Evolutionary conservation across 1,140 invertebrate genomes (phyloP), one percentile per base, ranked within the genome.

Genomic region (Orchestia grillus): DNA sequence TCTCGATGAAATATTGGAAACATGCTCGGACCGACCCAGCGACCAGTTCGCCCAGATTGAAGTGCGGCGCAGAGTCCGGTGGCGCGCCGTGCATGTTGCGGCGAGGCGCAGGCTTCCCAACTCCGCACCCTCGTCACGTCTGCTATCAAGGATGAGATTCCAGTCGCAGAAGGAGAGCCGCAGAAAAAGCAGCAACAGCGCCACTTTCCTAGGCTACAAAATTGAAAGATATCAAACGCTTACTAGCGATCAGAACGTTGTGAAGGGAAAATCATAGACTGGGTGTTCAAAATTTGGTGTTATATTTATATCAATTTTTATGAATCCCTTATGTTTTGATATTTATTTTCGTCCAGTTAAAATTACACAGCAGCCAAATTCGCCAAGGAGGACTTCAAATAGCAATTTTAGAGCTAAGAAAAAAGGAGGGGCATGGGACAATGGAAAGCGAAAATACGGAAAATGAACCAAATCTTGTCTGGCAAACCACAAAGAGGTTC

Each of bases 71-170:
- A 36, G 62, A 77, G 15, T 77, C 62, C 11, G 62, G 62, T 28
- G 62, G 62, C 28, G 15, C 15, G 62, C 15, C 62, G 62, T 1
- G 62, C 62, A 77, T 77, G 28, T 77, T 77, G 62, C 62, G 62
- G 62, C 28, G 15, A 53, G 47, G 47, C 19, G 47, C 47, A 53
- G 36, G 62, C 28, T 28, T 77, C 15, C 62, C 62, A 77, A 77
- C 62, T 77, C 62, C 28, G 28, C 62, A 77, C 15, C 15, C 62
- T 36, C 62, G 62, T 77, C 62, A 77, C 62, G 62, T 77, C 62
- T 77, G 62, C 62, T 77, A 77, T 77, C 62, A 77, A 77, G 62
- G 62, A 77, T 77, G 62, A 77, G 62, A 77, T 77, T 77, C 62
- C 62, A 77, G 62, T 77, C 62, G 62, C 62, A 77, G 62, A 77